Conservation (phyloP, 2,113 vertebrate species). For the Heliornis fulica region DNA sequence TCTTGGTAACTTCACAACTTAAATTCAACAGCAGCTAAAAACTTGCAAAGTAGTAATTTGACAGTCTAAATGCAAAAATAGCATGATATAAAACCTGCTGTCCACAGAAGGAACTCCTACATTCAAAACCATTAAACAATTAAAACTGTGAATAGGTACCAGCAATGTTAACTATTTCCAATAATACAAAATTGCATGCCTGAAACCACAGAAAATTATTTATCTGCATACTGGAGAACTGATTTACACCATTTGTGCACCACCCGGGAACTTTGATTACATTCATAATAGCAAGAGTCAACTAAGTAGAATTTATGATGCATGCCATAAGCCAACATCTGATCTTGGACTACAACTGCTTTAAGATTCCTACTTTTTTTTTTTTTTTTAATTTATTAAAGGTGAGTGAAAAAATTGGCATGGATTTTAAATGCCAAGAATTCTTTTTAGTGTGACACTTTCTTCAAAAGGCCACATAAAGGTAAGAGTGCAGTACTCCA, state of each 20-base stretch:
- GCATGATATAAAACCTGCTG: neutral
- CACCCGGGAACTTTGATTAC: neutral
- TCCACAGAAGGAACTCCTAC: neutral
- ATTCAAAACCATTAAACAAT: neutral
- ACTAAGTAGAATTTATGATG: neutral
- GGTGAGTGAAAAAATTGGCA: neutral
- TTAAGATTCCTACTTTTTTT: neutral
- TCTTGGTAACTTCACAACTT: neutral
- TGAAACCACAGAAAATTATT: neutral
- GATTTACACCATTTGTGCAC: neutral
- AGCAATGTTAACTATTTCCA: neutral
- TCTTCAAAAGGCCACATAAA: neutral
- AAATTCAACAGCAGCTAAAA: neutral
- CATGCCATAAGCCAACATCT: neutral
- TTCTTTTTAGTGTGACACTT: neutral
- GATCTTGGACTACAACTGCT: neutral
- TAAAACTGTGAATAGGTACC: neutral
- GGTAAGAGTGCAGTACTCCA: neutral
- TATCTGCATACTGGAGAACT: neutral
- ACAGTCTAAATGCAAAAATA: neutral
- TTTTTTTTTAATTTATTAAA: conserved; percentile 1
- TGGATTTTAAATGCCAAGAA: neutral
- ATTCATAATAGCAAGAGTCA: neutral
- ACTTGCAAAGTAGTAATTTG: neutral
- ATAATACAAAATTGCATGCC: neutral